These are phyloP conservation scores for Archivesica marissinica DNA, from an alignment of 1,140 invertebrate genomes.

Conservation along the genomic window DNA sequence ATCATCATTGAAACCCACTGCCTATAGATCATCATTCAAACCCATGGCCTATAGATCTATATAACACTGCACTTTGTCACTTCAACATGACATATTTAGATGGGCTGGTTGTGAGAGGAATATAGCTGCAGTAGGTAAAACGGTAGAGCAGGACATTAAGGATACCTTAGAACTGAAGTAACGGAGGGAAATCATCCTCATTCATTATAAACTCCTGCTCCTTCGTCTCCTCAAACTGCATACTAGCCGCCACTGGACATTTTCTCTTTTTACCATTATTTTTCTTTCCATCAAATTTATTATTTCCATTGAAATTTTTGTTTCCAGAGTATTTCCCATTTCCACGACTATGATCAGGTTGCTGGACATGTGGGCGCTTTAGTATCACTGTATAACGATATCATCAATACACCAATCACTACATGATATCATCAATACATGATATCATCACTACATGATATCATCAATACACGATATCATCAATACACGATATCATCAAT, in stretches of 20 bases:
- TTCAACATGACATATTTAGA: no score
- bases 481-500: no score
- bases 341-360: neutral
- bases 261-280: neutral
- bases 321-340: neutral
- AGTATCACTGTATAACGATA: slow-evolving; percentile 15
- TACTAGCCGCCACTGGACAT: no score
- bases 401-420: no score
- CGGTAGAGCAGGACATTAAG: neutral
- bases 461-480: no score
- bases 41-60: no score
- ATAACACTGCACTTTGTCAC: no score
- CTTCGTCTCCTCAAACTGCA: neutral
- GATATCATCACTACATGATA: no score
- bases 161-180: slow-evolving; percentile 1
- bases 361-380: neutral
- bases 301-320: neutral
- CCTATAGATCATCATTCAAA: no score
- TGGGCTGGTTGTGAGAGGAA: no score
- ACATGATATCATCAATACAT: no score
- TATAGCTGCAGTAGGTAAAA: neutral
- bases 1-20: no score
- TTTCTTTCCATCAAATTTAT: slow-evolving; percentile 8
- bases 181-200: slow-evolving; percentile 48
- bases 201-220: slow-evolving; percentile 19